Base-by-base conservation (phyloP, 2,888 invertebrate genomes). In the Dioctria linearis region DNA sequence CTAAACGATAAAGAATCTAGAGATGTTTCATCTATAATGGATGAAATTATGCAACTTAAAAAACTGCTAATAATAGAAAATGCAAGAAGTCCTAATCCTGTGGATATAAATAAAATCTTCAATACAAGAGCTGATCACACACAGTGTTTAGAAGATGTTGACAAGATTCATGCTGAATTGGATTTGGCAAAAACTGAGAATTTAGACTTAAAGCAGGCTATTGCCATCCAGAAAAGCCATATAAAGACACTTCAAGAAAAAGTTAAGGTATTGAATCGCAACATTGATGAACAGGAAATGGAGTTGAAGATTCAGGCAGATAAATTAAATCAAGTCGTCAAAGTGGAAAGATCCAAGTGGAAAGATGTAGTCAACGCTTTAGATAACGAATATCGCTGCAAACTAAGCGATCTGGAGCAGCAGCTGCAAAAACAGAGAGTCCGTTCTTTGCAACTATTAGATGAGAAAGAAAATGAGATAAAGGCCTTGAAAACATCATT, bases 401-500 rank as follows among this genome's bases (percentile, higher is more conserved):
- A 90, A 84, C 86, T 92, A 1, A 89, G 90, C 9, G 90, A 91
- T 59, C 86, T 95, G 78, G 95, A 96, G 86, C 93, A 94, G 83
- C 94, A 95, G 84, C 89, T 94, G 4, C 91, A 92, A 66, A 93
- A 94, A n/a, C 96, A 96, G 86, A 90, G 97, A 0, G 94, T 95
- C 78, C 90, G 96, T 54, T 95, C 96, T 51, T 90, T 96, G 6
- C 91, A 92, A 3, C 88, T 97, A 40, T 88, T 97, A 51, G 93
- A 94, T 13, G 96, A 97, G 85, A 95, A 96, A 43, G 96, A 97
- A 84, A 92, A 91, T 84, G 93, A 93, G 85, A 92, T 95, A 8
- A 89, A 92, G 59, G 91, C 92, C 0, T 84, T 93, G 65, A 91
- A 91, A 85, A 90, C 90, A 37, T 91, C 91, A 0, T 91, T 92